A percentile compares a stretch with the other conserved stretches of the same genome.
phyloP scores from a whole-genome alignment of 2,113 vertebrate species.

The Oxyura jamaicensis region DNA sequence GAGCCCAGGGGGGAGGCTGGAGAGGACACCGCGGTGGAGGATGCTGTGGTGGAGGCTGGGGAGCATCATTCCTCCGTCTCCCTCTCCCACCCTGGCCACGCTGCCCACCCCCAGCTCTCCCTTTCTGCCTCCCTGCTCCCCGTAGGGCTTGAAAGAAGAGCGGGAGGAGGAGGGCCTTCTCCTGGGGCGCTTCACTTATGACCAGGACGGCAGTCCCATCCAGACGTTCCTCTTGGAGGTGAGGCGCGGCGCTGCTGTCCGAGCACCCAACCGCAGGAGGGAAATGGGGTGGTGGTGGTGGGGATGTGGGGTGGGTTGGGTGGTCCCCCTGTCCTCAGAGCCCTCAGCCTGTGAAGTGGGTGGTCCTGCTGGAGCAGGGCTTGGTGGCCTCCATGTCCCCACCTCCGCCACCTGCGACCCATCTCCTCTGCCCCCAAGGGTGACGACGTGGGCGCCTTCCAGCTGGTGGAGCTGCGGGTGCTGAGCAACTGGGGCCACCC shows the following conservation, averaged over 20 bases:
- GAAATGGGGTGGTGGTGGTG: not conserved
- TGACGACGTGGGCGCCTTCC: conserved; percentile 51
- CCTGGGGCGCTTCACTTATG: conserved; percentile 87
- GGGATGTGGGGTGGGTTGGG: not conserved
- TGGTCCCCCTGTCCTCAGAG: not conserved
- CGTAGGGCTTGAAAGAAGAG: conserved; percentile 86
- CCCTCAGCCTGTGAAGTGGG: not conserved
- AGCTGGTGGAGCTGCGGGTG: conserved; percentile 85
- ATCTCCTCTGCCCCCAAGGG: conserved; percentile 28
- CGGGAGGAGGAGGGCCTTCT: conserved; percentile 82
- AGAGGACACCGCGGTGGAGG: not conserved
- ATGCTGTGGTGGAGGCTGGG: not conserved
- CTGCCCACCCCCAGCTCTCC: not conserved
- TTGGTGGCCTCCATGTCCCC: not conserved
- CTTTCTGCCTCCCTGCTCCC: not conserved
- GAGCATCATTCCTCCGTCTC: not conserved
- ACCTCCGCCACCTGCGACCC: not conserved
- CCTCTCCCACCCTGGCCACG: not conserved
- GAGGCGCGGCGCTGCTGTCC: not conserved
- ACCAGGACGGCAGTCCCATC: conserved; percentile 84
- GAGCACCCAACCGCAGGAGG: accelerated
- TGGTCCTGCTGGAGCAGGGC: no score
- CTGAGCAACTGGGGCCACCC: conserved; percentile 95
- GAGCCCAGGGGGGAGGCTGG: not conserved
- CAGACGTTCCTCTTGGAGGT: conserved; percentile 91